Evolutionary conservation across 2,113 vertebrate species (phyloP).

Genomic region (Seriola dumerili): DNA sequence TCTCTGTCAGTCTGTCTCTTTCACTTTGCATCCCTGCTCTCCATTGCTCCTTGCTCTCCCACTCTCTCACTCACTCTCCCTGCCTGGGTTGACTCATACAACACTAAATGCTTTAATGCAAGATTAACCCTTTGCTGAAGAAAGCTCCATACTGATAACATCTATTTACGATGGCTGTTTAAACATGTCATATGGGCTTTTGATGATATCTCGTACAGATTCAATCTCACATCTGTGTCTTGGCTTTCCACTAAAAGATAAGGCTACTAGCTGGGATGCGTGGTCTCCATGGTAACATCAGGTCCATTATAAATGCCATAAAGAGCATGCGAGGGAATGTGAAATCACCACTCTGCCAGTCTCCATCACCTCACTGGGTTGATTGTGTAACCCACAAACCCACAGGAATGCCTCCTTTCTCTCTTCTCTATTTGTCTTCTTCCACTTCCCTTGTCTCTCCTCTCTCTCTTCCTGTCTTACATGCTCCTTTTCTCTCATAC

Average conservation of each 20-base stretch:
- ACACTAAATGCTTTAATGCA: conserved; percentile 33
- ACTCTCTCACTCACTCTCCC: conserved; percentile 27
- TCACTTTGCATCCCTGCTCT: conserved; percentile 60
- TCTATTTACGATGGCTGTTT: conserved; percentile 6
- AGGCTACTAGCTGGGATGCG: conserved; percentile 54
- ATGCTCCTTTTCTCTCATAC: not conserved
- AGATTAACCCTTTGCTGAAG: conserved; percentile 16
- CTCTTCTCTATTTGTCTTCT: not conserved
- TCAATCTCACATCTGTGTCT: conserved; percentile 31
- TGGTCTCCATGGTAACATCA: conserved; percentile 81
- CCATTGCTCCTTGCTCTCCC: conserved; percentile 41
- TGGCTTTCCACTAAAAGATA: conserved; percentile 51
- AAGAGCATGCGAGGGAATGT: conserved; percentile 66
- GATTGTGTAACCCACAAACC: conserved; percentile 62
- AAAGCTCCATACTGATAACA: conserved; percentile 23
- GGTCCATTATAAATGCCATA: conserved; percentile 67
- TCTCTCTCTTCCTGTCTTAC: conserved; percentile 17
- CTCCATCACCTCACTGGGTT: conserved; percentile 51
- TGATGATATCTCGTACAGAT: conserved; percentile 27
- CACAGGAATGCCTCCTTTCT: conserved; percentile 35
- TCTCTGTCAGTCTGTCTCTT: conserved; percentile 45
- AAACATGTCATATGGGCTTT: not conserved
- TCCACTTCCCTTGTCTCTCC: not conserved
- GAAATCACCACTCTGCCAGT: conserved; percentile 47
- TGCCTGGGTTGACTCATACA: conserved; percentile 46